Base-by-base conservation (phyloP, 2,888 invertebrate species). In the Apodemia zela region DNA sequence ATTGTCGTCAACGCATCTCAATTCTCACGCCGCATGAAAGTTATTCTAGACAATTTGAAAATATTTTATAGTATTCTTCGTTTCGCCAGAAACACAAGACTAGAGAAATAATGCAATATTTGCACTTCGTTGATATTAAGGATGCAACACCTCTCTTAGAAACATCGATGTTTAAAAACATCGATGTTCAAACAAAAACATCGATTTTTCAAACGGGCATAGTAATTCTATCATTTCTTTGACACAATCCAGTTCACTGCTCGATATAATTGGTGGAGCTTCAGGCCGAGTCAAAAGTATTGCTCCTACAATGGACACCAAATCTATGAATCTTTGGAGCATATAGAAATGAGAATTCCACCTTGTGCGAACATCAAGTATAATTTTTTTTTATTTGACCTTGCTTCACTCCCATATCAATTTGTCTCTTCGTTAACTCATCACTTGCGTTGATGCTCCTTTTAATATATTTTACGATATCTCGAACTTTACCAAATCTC, bases 391-490 rank as follows among this genome's bases (percentile, higher is more conserved):
- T 47, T n/a, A 63, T 47, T 59, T 59, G 62, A 57, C 60, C 59
- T 33, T 61, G 62, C 25, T 63, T 66, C 33, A 61, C 1, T 47
- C 61, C 61, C n/a, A 18, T 38, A 33, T 65, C 67, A 49, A 13
- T 60, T 60, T 67, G 67, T 45, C 45, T 65, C 58, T 65, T 67
- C 11, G 65, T 60, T 57, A 69, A 66, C 35, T 67, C 65, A 29
- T 69, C 67, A 51, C 67, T 67, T n/a, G 68, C 68, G 66, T 66
- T 67, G 63, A 65, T 66, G 33, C 68, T 68, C 15, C 66, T 33
- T 66, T 67, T 67, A 47, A 68, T 64, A 51, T 51, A 68, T 33
- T 66, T 64, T 49, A 66, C 64, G 15, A 66, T 62, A 47, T 62
- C 59, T 15, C 66, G 57, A 51, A 64, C 64, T 64, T 66, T 65